These are phyloP conservation scores for Metopolophium dirhodum DNA, from an alignment of 1,140 invertebrate genomes.

Conservation along the genomic window DNA sequence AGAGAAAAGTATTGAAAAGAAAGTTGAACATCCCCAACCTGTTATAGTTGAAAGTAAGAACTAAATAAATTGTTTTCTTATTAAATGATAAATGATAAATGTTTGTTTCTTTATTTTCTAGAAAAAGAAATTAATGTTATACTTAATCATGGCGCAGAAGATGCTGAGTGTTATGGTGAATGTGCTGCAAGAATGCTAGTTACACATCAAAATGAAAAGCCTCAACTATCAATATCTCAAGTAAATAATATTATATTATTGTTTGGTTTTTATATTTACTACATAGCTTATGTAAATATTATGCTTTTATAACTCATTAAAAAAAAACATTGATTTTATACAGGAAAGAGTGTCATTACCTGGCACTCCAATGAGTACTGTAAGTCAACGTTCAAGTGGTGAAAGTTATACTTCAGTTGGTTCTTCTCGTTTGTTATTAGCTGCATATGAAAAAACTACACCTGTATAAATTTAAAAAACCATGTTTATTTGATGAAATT, in stretches of 20 bases:
- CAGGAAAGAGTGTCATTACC: slow-evolving; percentile 60
- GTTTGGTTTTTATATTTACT: background rate
- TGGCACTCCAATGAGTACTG: slow-evolving; percentile 71
- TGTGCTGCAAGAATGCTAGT: slow-evolving; percentile 29
- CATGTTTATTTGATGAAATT: background rate
- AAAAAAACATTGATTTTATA: slow-evolving; percentile 2
- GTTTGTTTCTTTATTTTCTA: background rate
- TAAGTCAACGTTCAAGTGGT: slow-evolving; percentile 74
- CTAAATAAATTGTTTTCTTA: background rate
- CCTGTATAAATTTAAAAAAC: slow-evolving; percentile 24
- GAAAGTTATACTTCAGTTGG: slow-evolving; percentile 78
- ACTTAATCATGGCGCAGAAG: slow-evolving; percentile 52
- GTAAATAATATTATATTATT: background rate
- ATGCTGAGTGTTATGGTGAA: slow-evolving; percentile 51
- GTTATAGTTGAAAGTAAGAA: slow-evolving; percentile 31
- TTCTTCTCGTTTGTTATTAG: slow-evolving; percentile 72
- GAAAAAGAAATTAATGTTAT: slow-evolving; percentile 56
- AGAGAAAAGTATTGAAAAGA: slow-evolving; percentile 53
- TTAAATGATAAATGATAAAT: background rate
- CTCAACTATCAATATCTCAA: slow-evolving; percentile 36
- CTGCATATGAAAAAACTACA: slow-evolving; percentile 59
- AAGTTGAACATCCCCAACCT: slow-evolving; percentile 23
- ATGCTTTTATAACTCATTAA: background rate
- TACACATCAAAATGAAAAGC: slow-evolving; percentile 52
- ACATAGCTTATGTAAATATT: background rate